Evolutionary conservation across 2,888 invertebrate species (phyloP), one percentile per base, ranked within the genome.

Genomic region (Athalia rosae): DNA sequence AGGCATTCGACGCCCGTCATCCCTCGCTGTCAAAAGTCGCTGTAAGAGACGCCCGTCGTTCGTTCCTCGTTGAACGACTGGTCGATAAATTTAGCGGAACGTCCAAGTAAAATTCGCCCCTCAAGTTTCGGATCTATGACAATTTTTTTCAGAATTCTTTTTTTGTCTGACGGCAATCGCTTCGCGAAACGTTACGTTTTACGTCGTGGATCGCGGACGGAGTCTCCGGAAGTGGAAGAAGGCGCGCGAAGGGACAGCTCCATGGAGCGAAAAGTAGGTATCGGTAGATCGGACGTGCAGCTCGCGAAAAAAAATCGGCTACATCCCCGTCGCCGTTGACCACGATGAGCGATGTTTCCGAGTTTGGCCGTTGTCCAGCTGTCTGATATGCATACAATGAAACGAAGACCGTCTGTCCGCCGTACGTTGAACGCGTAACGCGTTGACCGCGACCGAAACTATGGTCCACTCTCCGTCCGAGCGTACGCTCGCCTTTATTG

Each of bases 361-460:
- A 78, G 79, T 79, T 82, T 82, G 81, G 83, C 78, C 83, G 85
- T 83, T 83, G 83, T 82, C 87, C 87, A 87, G 86, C 86, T 88
- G 87, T 86, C 84, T 82, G 81, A 87, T 88, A 87, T 88, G 83
- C 88, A 88, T 88, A 88, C 88, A 88, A 88, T 88, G 86, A 84
- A 82, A 82, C 83, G 83, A 80, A 79, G 81, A 81, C 84, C 82
- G 84, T 84, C 83, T 84, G 85, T 83, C 82, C 80, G 78, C 83
- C 8, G 50, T 28, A 28, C 50, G 67, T 67, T 67, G 53, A 28
- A 9, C 28, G 9, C 53, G 43, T 47, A 41, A 9, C 28, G 28
- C 53, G 43, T 53, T 50, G n/a, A 28, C 80, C 79, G 43, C 41
- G 78, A 50, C 28, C 58, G 59, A 62, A 78, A 62, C 47, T 53